Conservation (phyloP, 1,140 invertebrate species). For the Lutraria rhynchaena region DNA sequence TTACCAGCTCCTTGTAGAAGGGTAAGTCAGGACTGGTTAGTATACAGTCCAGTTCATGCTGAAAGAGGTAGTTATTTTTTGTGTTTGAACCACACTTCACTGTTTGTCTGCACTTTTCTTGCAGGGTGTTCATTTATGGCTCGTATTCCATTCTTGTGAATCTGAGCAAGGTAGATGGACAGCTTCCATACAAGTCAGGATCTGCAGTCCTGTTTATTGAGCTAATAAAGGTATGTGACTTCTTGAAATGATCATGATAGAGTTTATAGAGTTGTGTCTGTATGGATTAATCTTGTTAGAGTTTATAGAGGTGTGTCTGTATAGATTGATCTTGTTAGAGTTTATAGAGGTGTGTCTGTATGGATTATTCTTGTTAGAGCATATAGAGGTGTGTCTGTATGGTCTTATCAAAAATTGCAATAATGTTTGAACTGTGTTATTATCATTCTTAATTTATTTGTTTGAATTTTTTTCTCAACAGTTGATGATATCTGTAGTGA, state of each 20-base stretch:
- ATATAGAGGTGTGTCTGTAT: too few species aligned
- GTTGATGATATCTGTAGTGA: slow-evolving; percentile 68
- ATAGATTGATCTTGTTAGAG: not conserved
- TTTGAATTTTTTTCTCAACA: slow-evolving; percentile 54
- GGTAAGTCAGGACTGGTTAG: too few species aligned
- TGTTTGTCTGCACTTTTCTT: slow-evolving; percentile 39
- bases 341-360: not conserved
- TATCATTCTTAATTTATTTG: too few species aligned
- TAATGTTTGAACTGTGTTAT: too few species aligned
- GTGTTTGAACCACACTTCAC: not conserved
- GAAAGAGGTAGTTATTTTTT: not conserved
- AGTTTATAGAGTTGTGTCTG: too few species aligned
- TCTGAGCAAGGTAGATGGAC: slow-evolving; percentile 78
- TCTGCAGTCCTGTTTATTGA: slow-evolving; percentile 80
- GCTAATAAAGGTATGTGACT: slow-evolving; percentile 73
- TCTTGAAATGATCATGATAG: too few species aligned
- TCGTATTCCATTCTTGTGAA: slow-evolving; percentile 80
- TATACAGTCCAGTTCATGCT: not conserved
- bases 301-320: too few species aligned
- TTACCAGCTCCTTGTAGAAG: too few species aligned
- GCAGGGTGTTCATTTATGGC: slow-evolving; percentile 78
- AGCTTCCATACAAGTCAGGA: slow-evolving; percentile 78
- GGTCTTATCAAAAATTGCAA: too few species aligned
- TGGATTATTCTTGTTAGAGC: not conserved
- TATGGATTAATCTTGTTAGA: too few species aligned